Evolutionary conservation across 2,797 vertebrate species (phyloP).

Genomic region (Telmatherina bonti): DNA sequence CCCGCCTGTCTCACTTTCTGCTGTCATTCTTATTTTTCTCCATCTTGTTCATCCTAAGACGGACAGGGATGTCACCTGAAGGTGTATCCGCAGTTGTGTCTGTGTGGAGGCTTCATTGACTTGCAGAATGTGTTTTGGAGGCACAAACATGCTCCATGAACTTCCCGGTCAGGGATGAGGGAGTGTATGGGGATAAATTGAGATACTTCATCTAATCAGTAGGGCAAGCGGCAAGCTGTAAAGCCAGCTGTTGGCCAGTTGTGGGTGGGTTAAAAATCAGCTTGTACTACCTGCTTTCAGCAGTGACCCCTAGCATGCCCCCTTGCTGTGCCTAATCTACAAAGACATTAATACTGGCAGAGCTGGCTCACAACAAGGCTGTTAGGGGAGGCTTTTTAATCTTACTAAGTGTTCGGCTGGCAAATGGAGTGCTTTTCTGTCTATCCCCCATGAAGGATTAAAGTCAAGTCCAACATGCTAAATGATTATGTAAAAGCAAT

Average conservation of each 20-base stretch:
- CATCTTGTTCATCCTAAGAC: conserved; percentile 24
- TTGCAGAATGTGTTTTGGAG: conserved; percentile 47
- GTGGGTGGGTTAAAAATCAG: conserved; percentile 48
- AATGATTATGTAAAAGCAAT: conserved; percentile 51
- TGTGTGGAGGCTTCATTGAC: conserved; percentile 44
- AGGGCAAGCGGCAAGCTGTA: conserved; percentile 47
- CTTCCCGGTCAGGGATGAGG: conserved; percentile 50
- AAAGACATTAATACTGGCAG: conserved; percentile 71
- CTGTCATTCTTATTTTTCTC: conserved; percentile 20
- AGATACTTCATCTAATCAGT: conserved; percentile 67
- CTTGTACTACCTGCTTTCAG: conserved; percentile 70
- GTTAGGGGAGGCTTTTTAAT: conserved; percentile 64
- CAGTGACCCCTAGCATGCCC: conserved; percentile 64
- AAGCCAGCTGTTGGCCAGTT: conserved; percentile 71
- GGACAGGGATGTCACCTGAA: conserved; percentile 42
- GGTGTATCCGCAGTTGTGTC: conserved; percentile 15
- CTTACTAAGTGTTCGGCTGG: conserved; percentile 71
- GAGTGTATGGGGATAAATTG: conserved; percentile 55
- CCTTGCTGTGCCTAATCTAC: conserved; percentile 69
- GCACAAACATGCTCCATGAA: conserved; percentile 48
- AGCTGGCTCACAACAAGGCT: conserved; percentile 55
- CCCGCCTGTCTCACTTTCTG: conserved; percentile 5
- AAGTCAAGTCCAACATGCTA: conserved; percentile 64
- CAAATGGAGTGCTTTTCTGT: conserved; percentile 59
- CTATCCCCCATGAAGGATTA: conserved; percentile 66